These are phyloP conservation scores for Gallinago nigripennis DNA, from an alignment of 2,797 vertebrate species.

Conservation along the genomic window DNA sequence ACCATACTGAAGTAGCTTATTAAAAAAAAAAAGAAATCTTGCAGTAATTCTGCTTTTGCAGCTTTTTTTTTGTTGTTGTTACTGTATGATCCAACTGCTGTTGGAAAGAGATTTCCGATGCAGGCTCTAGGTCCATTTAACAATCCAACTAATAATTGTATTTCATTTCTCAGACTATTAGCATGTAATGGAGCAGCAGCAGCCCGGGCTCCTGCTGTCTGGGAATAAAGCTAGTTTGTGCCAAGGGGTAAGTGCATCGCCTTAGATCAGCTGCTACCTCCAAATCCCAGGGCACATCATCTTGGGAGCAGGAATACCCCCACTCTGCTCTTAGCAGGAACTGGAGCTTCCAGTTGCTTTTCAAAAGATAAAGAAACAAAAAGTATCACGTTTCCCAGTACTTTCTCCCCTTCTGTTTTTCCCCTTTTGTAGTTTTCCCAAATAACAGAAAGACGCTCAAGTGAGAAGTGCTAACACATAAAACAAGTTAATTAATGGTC, in stretches of 20 bases:
- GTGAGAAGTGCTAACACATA: neutral
- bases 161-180: conserved; percentile 39
- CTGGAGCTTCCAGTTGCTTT: neutral
- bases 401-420: neutral
- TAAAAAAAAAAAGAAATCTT: neutral
- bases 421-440: neutral
- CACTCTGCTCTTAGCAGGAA: neutral
- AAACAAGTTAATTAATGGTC: conserved; percentile 2
- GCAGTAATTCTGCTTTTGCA: neutral
- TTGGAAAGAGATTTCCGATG: conserved; percentile 13
- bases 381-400: neutral
- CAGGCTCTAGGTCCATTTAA: conserved; percentile 54
- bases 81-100: neutral
- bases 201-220: neutral
- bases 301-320: neutral
- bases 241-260: neutral
- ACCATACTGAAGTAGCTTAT: neutral
- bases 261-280: neutral
- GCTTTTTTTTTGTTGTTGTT: neutral
- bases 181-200: neutral
- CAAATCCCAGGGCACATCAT: neutral
- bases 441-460: neutral
- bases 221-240: neutral
- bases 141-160: conserved; percentile 39
- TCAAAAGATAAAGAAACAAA: neutral